These are phyloP conservation scores for Hypselothyrea guttata DNA, from an alignment of 2,888 invertebrate genomes.

Conservation along the genomic window DNA sequence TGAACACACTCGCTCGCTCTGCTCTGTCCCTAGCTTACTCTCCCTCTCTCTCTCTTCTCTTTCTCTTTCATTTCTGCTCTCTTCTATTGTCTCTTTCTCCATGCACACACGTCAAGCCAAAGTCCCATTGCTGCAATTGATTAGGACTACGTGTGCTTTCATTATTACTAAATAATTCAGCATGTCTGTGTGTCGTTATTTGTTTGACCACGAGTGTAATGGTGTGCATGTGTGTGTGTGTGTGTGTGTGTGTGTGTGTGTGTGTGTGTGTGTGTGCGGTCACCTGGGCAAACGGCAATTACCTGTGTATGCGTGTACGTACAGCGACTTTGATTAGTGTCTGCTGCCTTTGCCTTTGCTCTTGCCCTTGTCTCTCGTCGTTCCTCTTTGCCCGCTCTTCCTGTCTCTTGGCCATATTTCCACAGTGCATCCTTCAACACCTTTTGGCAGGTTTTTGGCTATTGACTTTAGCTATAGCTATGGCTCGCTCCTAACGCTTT, in stretches of 20 bases:
- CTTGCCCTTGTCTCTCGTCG: too few species aligned
- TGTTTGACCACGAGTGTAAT: not conserved
- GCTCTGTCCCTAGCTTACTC: not conserved
- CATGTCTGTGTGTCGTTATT: slow-evolving; percentile 33
- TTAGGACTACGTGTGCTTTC: slow-evolving; percentile 63
- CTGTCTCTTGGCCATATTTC: slow-evolving; percentile 44
- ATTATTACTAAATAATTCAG: slow-evolving; percentile 71
- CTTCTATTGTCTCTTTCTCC: too few species aligned
- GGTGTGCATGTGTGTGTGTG: not conserved
- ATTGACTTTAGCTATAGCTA: slow-evolving; percentile 35
- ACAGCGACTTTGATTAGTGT: slow-evolving; percentile 58
- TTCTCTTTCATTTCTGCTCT: too few species aligned
- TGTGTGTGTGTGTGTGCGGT: slow-evolving; percentile 26
- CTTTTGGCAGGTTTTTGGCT: slow-evolving; percentile 48
- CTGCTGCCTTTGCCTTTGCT: slow-evolving; percentile 12
- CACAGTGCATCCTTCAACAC: slow-evolving; percentile 64
- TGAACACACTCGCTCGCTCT: not conserved
- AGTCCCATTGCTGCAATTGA: slow-evolving; percentile 70
- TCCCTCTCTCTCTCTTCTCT: not conserved
- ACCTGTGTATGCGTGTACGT: slow-evolving; percentile 28
- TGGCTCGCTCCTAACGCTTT: slow-evolving; percentile 20
- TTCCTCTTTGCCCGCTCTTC: too few species aligned
- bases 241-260: slow-evolving; percentile 5
- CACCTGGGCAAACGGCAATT: slow-evolving; percentile 57
- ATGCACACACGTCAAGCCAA: slow-evolving; percentile 30